A percentile compares a stretch with the other conserved stretches of the same genome.
phyloP scores from a whole-genome alignment of 53 echinoderm and acorn worm genomes.

The Paelopatides confundens region DNA sequence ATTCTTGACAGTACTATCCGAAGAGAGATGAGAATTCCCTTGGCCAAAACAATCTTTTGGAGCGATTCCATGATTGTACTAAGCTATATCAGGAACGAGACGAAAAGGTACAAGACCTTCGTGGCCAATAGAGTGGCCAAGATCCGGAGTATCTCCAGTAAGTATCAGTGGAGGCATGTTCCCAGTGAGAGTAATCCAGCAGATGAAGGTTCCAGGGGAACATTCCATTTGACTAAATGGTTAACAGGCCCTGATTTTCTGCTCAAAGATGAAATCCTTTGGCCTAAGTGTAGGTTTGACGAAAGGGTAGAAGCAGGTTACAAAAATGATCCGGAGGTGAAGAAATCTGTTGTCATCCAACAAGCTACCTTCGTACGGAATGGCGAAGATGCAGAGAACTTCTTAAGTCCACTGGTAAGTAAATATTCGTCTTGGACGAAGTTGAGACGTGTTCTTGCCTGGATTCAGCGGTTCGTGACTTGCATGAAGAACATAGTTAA shows the following conservation, averaged over 20 bases:
- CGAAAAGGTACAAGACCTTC: constrained; percentile 59
- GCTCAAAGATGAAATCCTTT: constrained; percentile 30
- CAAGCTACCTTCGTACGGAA: background rate
- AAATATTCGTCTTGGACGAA: constrained; percentile 23
- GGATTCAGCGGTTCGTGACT: background rate
- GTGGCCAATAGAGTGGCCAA: constrained; percentile 63
- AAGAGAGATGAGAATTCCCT: constrained; percentile 31
- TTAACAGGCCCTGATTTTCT: constrained; percentile 57
- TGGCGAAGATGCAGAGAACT: background rate
- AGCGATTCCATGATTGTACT: constrained; percentile 65
- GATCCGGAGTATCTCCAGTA: constrained; percentile 41
- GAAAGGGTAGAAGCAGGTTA: background rate
- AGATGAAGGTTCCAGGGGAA: constrained; percentile 47
- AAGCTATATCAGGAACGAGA: constrained; percentile 64
- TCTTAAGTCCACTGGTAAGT: background rate
- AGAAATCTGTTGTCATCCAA: constrained; percentile 4
- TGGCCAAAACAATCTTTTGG: constrained; percentile 48
- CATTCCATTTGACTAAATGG: constrained; percentile 36
- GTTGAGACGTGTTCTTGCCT: background rate
- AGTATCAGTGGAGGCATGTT: constrained; percentile 67
- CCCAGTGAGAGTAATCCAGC: constrained; percentile 48
- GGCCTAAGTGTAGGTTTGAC: background rate
- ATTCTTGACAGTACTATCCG: constrained; percentile 58
- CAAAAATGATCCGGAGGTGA: constrained; percentile 7
- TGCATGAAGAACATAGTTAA: background rate